These are phyloP conservation scores for Andrena chrysosceles DNA, from an alignment of 2,888 invertebrate species.

Conservation along the genomic window DNA sequence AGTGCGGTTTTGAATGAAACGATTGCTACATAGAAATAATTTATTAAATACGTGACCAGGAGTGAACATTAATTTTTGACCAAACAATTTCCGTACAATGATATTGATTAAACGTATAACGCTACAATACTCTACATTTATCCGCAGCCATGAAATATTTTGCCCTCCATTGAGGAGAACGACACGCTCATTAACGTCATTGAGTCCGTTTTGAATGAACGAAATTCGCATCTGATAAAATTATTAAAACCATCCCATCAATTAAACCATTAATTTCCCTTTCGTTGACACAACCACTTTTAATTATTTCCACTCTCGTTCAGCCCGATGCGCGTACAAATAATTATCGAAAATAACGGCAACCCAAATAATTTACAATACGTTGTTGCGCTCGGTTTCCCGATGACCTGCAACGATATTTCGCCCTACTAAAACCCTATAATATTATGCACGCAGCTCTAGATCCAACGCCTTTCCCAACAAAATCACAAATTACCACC, in stretches of 20 bases:
- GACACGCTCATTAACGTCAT: conserved; percentile 57
- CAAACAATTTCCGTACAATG: conserved; percentile 43
- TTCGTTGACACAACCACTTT: conserved; percentile 56
- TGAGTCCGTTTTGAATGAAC: conserved; percentile 51
- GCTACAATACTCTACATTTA: conserved; percentile 43
- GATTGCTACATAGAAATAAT: conserved; percentile 48
- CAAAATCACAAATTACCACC: not conserved
- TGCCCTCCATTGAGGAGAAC: conserved; percentile 45
- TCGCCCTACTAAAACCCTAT: conserved; percentile 12
- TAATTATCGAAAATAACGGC: conserved; percentile 61
- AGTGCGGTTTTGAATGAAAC: conserved; percentile 16
- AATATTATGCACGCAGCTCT: not conserved
- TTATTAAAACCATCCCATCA: conserved; percentile 58
- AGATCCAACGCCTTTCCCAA: not conserved
- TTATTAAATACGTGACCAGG: conserved; percentile 26
- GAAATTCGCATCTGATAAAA: conserved; percentile 53
- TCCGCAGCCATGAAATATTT: conserved; percentile 50
- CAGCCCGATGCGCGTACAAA: conserved; percentile 10
- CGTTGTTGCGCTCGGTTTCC: conserved; percentile 28
- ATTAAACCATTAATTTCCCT: conserved; percentile 61
- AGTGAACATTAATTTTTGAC: conserved; percentile 55
- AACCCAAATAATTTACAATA: conserved; percentile 46
- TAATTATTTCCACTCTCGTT: conserved; percentile 59
- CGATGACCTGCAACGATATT: conserved; percentile 7
- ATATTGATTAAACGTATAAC: conserved; percentile 33